Conservation (phyloP, 1,140 invertebrate species). For the Drosophila bocki region DNA sequence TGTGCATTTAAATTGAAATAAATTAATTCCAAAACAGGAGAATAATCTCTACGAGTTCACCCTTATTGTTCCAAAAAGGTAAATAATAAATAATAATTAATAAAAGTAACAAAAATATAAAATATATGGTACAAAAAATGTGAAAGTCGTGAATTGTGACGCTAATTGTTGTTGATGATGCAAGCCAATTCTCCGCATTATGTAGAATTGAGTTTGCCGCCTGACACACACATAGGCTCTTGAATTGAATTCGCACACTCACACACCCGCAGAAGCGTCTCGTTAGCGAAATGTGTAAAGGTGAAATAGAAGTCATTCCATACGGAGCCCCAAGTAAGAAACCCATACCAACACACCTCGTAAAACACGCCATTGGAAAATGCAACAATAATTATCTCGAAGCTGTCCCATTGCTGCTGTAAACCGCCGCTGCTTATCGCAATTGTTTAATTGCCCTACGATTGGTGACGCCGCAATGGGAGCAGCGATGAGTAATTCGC, state of each 20-base stretch:
- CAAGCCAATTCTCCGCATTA: conserved; percentile 60
- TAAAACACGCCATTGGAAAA: conserved; percentile 61
- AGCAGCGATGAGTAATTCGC: conserved; percentile 46
- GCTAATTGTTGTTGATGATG: conserved; percentile 62
- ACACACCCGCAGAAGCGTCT: conserved; percentile 17
- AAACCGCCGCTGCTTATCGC: conserved; percentile 55
- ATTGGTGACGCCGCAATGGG: conserved; percentile 25
- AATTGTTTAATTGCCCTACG: conserved; percentile 23
- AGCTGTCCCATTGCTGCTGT: conserved; percentile 34
- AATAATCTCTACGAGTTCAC: conserved; percentile 32
- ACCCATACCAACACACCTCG: conserved; percentile 31
- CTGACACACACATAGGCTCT: conserved; percentile 12
- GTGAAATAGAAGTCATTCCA: conserved; percentile 83
- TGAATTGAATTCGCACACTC: conserved; percentile 30
- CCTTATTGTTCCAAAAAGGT: conserved; percentile 53
- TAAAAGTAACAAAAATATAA: not conserved
- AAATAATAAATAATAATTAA: conserved; percentile 51
- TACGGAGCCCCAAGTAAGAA: conserved; percentile 28
- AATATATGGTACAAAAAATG: not conserved
- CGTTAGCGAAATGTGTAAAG: conserved; percentile 68
- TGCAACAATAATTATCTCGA: conserved; percentile 68
- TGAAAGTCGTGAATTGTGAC: conserved; percentile 14
- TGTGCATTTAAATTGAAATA: conserved; percentile 71
- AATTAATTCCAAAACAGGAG: conserved; percentile 72
- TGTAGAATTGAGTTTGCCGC: conserved; percentile 40